Base-by-base conservation (phyloP, 2,888 invertebrate genomes). In the Clunio marinus region DNA sequence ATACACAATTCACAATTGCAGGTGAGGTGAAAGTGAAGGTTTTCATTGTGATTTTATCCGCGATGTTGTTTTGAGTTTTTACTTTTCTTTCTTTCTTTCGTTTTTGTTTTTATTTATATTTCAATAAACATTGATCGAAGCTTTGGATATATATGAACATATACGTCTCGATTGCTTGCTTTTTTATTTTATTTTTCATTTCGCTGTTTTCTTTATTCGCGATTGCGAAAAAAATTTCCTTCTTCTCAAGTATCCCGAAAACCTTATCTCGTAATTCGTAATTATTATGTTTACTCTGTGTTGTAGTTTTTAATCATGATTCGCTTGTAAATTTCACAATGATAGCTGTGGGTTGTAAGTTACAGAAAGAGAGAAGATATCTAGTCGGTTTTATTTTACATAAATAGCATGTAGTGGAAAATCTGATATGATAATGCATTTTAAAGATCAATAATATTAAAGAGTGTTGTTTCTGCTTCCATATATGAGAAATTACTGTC, bases 21-120 rank as follows among this genome's bases (percentile, higher is more conserved):
- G 60, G 60, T 59, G 59, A 62, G 62, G 62, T 65, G 65, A 65
- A 65, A 65, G 65, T 65, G 65, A 65, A 65, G 65, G 65, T 65
- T 65, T 65, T 65, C 41, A 60, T 60, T 60, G 60, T 60, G 60
- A 60, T 60, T 60, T 60, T 60, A 60, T 60, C 60, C 60, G 37
- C 41, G 60, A 60, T 60, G 60, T 60, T 60, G 37, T 60, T 60
- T 60, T n/a, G n/a, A n/a, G n/a, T n/a, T n/a, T n/a, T n/a, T n/a
- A n/a, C n/a, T n/a, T n/a, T n/a, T 20, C 32, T 28, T 28, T 58
- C 28, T n/a, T 57, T 57, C 25, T 20, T 25, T 24, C 13, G 22
- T 58, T 59, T 58, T 58, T 58, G 17, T 35, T 59, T 32, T 20
- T 10, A n/a, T n/a, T n/a, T n/a, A n/a, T n/a, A n/a, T n/a, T n/a